Conservation (phyloP, 1,140 invertebrate species). For the Heliothis virescens region DNA sequence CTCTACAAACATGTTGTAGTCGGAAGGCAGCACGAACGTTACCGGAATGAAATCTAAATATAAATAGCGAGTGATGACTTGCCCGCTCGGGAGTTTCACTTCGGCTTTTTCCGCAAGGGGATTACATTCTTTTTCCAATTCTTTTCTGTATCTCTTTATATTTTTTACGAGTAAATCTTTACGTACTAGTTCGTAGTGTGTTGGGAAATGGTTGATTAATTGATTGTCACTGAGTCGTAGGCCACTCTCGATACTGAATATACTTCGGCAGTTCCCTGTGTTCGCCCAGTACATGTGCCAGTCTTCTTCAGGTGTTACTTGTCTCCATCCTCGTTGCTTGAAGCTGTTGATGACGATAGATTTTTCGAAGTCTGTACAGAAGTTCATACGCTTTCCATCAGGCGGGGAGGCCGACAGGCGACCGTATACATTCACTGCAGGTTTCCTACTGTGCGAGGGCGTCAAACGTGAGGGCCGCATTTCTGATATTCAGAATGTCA, state of each 20-base stretch:
- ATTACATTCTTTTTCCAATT: slow-evolving; percentile 96
- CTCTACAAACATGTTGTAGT: slow-evolving; percentile 98
- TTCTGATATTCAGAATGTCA: not conserved
- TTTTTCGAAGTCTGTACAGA: slow-evolving; percentile 97
- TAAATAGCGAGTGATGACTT: slow-evolving; percentile 92
- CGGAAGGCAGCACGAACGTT: slow-evolving; percentile 97
- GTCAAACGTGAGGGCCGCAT: slow-evolving; percentile 9
- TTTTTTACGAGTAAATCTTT: slow-evolving; percentile 98
- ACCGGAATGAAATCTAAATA: slow-evolving; percentile 97
- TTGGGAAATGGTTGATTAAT: slow-evolving; percentile 96
- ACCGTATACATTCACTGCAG: slow-evolving; percentile 25
- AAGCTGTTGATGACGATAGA: slow-evolving; percentile 97
- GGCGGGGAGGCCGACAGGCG: slow-evolving; percentile 15
- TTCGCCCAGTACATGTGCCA: slow-evolving; percentile 99
- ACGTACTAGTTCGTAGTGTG: slow-evolving; percentile 97
- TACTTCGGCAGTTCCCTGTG: slow-evolving; percentile 94
- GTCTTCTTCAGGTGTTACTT: slow-evolving; percentile 95
- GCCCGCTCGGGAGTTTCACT: slow-evolving; percentile 86
- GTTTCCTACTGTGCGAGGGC: slow-evolving; percentile 46
- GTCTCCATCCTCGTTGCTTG: slow-evolving; percentile 96
- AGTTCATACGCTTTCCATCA: slow-evolving; percentile 87
- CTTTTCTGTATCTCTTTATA: slow-evolving; percentile 97
- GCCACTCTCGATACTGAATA: slow-evolving; percentile 96
- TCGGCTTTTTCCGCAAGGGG: slow-evolving; percentile 91
- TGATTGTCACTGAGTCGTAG: slow-evolving; percentile 96